Conservation (phyloP, 2,888 invertebrate species). For the Cryptocheilus praepositus region DNA sequence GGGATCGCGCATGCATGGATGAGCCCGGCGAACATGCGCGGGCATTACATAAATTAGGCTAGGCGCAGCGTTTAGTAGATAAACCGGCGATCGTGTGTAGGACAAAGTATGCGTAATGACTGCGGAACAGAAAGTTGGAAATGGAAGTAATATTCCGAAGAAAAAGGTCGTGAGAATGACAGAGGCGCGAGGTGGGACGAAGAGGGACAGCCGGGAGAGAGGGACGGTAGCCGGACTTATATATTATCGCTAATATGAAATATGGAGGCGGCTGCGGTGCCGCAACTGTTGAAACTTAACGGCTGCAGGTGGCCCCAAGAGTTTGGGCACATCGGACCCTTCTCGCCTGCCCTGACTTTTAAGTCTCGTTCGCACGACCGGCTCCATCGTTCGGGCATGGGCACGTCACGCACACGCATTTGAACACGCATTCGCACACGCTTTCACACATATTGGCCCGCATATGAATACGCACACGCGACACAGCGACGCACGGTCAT, state of each 20-base stretch:
- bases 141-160: background rate
- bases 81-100: too few relatives aligned
- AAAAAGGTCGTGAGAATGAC: background rate
- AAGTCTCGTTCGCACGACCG: conserved; percentile 38
- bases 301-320: conserved; percentile 65
- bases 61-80: too few relatives aligned
- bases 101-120: background rate
- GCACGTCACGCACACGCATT: background rate
- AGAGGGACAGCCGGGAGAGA: conserved; percentile 4
- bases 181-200: background rate
- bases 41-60: too few relatives aligned
- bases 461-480: conserved; percentile 28
- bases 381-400: background rate
- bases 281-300: conserved; percentile 67
- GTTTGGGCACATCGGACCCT: conserved; percentile 30
- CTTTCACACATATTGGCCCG: background rate
- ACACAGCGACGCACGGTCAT: conserved; percentile 41
- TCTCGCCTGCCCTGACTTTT: conserved; percentile 28
- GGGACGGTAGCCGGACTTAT: conserved; percentile 39
- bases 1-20: too few relatives aligned
- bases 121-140: background rate
- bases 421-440: conserved; percentile 1
- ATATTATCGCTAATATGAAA: conserved; percentile 70
- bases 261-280: conserved; percentile 65
- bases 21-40: too few relatives aligned